phyloP scores from a whole-genome alignment of 30 jellyfish, hydroid and myxozoan genomes.

The Cassiopea andromeda region DNA sequence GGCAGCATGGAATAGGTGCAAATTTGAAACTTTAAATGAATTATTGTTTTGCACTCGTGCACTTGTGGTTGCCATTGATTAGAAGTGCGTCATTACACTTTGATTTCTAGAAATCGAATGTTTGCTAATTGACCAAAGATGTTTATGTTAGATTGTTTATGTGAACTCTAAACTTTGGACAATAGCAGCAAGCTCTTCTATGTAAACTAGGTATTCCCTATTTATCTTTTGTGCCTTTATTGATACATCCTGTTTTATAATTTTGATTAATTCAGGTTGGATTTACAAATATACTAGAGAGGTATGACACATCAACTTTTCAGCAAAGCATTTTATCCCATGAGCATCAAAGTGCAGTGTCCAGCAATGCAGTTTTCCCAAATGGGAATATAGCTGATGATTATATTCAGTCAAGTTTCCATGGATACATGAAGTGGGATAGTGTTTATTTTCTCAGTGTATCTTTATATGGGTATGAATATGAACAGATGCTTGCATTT shows the following conservation, averaged over 20 bases:
- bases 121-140: neutral
- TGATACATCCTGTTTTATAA: neutral
- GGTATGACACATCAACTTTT: constrained; percentile 53
- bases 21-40: too few species aligned
- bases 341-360: neutral
- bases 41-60: too few species aligned
- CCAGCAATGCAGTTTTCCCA: neutral
- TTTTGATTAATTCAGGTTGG: constrained; percentile 21
- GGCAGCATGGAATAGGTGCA: too few species aligned
- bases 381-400: neutral
- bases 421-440: constrained; percentile 92
- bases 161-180: neutral
- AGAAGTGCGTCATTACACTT: neutral
- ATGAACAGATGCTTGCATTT: constrained; percentile 97
- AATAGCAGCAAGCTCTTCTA: neutral
- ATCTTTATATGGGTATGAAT: constrained; percentile 74
- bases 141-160: neutral
- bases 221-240: too few species aligned
- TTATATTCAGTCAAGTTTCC: neutral
- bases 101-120: neutral
- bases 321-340: constrained; percentile 50
- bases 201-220: neutral
- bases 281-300: constrained; percentile 2
- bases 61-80: too few species aligned
- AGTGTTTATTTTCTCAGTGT: constrained; percentile 81